phyloP scores from a whole-genome alignment of 2,888 invertebrate species.

The Eupithecia subfuscata region DNA sequence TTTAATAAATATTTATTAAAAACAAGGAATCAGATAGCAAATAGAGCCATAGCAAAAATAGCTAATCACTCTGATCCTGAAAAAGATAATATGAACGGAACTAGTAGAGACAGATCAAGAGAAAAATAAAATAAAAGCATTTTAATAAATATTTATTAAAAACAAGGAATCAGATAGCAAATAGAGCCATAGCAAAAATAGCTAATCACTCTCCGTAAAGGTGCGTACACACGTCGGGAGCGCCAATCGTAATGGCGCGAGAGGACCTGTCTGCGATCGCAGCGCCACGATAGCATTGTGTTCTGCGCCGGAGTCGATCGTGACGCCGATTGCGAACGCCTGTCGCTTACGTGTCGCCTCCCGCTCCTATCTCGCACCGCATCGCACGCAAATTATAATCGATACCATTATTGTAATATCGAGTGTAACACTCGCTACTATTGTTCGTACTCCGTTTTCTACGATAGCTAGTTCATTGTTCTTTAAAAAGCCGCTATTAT shows the following conservation, averaged over 20 bases:
- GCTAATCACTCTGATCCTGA: slow-evolving; percentile 73
- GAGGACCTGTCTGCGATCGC: slow-evolving; percentile 78
- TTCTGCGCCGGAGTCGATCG: slow-evolving; percentile 74
- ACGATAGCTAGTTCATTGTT: slow-evolving; percentile 60
- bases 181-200: slow-evolving; percentile 58
- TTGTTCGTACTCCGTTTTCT: slow-evolving; percentile 63
- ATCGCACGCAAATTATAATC: slow-evolving; percentile 85
- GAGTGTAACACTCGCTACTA: slow-evolving; percentile 79
- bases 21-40: slow-evolving; percentile 15
- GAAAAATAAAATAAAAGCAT: neutral
- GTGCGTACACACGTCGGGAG: slow-evolving; percentile 67
- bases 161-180: slow-evolving; percentile 15
- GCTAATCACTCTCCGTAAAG: slow-evolving; percentile 71
- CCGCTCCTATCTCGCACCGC: slow-evolving; percentile 73
- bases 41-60: slow-evolving; percentile 58
- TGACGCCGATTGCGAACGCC: slow-evolving; percentile 77
- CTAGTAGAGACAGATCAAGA: neutral
- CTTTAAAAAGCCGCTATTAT: slow-evolving; percentile 39
- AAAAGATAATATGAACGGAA: neutral
- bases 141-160: neutral
- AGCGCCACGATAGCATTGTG: slow-evolving; percentile 81
- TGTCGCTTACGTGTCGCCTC: slow-evolving; percentile 82
- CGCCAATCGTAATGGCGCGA: slow-evolving; percentile 79
- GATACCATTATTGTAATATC: slow-evolving; percentile 84
- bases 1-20: neutral